Evolutionary conservation across 2,797 vertebrate genomes (phyloP).

Genomic region (Sebastes jordani): DNA sequence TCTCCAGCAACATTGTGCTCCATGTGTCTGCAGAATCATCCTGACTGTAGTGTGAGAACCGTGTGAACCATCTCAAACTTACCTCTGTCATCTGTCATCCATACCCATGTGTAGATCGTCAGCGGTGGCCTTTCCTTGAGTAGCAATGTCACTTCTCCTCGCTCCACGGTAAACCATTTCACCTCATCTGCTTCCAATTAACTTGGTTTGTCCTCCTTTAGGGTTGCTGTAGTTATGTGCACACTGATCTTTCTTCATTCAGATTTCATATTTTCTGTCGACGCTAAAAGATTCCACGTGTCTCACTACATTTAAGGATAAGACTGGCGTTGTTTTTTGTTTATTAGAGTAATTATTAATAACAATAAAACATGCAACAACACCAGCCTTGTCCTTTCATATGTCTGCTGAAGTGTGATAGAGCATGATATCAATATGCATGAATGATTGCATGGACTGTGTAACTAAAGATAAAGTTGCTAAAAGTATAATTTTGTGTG

Average conservation of each 20-base stretch:
- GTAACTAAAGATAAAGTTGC: background rate
- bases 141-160: constrained; percentile 87
- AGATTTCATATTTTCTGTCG: background rate
- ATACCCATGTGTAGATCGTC: constrained; percentile 84
- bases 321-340: background rate
- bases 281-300: background rate
- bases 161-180: constrained; percentile 89
- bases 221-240: background rate
- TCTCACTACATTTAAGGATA: background rate
- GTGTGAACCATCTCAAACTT: constrained; percentile 43
- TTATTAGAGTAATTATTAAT: background rate
- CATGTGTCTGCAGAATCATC: constrained; percentile 13
- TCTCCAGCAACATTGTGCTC: background rate
- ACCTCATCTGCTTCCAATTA: constrained; percentile 34
- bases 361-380: background rate
- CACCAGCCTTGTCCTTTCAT: constrained; percentile 20
- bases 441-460: constrained; percentile 27
- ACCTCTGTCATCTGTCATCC: constrained; percentile 57
- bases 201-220: background rate
- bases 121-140: constrained; percentile 84
- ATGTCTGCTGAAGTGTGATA: background rate
- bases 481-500: background rate
- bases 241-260: background rate
- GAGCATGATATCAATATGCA: constrained; percentile 22
- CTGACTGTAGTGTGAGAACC: background rate